A percentile compares a stretch with the other conserved stretches of the same genome.
phyloP scores from a whole-genome alignment of 2,888 invertebrate genomes.

The Lacanobia wlatinum region DNA sequence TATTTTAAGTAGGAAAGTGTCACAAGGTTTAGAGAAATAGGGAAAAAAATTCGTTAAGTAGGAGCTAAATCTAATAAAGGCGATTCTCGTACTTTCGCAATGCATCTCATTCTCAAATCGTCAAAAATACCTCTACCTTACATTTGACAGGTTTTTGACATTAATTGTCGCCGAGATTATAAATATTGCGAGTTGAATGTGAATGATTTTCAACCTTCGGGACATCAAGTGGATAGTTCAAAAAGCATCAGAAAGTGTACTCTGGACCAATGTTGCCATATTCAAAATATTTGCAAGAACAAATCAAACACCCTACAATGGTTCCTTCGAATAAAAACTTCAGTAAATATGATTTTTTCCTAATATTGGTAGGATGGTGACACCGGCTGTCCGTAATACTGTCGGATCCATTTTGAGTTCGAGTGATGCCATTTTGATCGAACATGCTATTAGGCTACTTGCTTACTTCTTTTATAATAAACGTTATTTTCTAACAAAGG shows the following conservation, averaged over 20 bases:
- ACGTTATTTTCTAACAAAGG: background rate
- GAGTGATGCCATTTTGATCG: slow-evolving; percentile 37
- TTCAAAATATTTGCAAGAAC: background rate
- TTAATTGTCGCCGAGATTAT: too few species aligned
- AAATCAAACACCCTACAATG: background rate
- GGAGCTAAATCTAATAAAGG: too few species aligned
- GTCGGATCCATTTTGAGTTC: slow-evolving; percentile 32
- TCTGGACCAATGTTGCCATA: background rate
- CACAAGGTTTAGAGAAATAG: too few species aligned
- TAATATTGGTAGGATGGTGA: slow-evolving; percentile 35
- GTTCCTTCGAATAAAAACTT: slow-evolving; percentile 20
- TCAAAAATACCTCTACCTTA: too few species aligned
- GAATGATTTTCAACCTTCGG: too few species aligned
- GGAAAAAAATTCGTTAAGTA: too few species aligned
- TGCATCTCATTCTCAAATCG: too few species aligned
- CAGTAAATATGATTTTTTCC: slow-evolving; percentile 26
- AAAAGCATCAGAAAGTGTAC: background rate
- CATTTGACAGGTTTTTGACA: too few species aligned
- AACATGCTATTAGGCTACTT: background rate
- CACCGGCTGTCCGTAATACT: slow-evolving; percentile 49
- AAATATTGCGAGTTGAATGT: too few species aligned
- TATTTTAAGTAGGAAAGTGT: too few species aligned
- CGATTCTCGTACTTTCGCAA: too few species aligned
- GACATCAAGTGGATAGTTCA: background rate
- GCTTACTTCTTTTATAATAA: background rate